Evolutionary conservation across 2,888 invertebrate species (phyloP).

Genomic region (Phrixothrix hirtus): DNA sequence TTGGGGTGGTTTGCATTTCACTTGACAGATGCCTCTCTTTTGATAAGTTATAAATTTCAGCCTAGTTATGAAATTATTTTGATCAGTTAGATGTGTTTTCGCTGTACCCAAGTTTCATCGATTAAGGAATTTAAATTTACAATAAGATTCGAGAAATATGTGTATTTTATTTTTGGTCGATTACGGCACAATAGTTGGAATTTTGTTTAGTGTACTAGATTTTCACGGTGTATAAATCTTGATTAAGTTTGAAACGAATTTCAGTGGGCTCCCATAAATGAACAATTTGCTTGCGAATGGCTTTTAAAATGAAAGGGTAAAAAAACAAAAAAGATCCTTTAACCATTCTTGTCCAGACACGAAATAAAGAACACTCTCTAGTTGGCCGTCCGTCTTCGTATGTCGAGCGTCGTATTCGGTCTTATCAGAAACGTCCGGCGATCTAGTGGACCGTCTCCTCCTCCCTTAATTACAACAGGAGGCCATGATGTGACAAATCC

Average conservation of each 20-base stretch:
- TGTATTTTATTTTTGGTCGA: no score
- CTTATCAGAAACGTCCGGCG: slow-evolving; percentile 34
- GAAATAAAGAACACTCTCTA: slow-evolving; percentile 7
- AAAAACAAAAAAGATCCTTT: neutral
- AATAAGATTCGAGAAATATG: no score
- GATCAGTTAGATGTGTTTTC: no score
- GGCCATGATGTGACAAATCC: slow-evolving; percentile 35
- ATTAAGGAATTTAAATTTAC: no score
- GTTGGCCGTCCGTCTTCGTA: slow-evolving; percentile 29
- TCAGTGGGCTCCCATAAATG: neutral
- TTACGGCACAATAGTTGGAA: no score
- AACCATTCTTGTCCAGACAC: neutral
- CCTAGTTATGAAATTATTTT: neutral
- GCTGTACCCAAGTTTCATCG: no score
- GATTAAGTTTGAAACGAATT: neutral
- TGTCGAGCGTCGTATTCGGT: slow-evolving; percentile 27
- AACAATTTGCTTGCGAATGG: neutral
- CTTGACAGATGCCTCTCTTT: neutral
- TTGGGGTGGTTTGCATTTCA: no score
- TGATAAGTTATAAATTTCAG: neutral
- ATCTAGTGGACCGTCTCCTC: slow-evolving; percentile 35
- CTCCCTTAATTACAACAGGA: slow-evolving; percentile 37
- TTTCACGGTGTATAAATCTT: neutral
- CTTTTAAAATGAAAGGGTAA: neutral
- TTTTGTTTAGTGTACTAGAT: neutral